These are phyloP conservation scores for Stenolophus ochropezus DNA, from an alignment of 2,888 invertebrate genomes.

Conservation along the genomic window DNA sequence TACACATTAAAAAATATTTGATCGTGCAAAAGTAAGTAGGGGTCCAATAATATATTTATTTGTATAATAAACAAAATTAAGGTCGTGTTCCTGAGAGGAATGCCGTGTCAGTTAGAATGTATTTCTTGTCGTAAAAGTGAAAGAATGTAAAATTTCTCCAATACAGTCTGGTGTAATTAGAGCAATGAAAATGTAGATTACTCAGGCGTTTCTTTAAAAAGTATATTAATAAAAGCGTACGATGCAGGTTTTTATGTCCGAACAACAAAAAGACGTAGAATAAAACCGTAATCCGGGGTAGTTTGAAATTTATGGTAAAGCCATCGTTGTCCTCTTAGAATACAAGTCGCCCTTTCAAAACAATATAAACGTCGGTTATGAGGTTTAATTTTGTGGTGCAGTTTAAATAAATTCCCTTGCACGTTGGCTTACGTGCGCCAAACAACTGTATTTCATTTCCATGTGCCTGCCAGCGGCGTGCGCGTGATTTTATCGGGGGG, in stretches of 20 bases:
- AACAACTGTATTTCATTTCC: conserved; percentile 43
- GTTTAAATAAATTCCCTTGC: conserved; percentile 39
- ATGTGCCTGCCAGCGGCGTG: not conserved
- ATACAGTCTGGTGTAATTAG: not conserved
- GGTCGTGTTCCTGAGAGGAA: too few species aligned
- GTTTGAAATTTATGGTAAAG: conserved; percentile 37
- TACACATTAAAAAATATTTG: too few species aligned
- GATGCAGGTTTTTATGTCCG: conserved; percentile 17
- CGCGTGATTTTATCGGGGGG: conserved; percentile 3
- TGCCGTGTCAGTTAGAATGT: too few species aligned
- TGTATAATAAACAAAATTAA: too few species aligned
- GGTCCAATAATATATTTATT: too few species aligned
- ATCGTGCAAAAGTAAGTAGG: too few species aligned
- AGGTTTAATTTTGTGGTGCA: conserved; percentile 47
- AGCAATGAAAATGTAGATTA: conserved; percentile 39
- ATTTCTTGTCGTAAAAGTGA: not conserved
- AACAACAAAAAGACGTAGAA: conserved; percentile 9
- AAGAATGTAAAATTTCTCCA: not conserved
- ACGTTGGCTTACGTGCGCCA: conserved; percentile 33
- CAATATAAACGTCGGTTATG: conserved; percentile 38
- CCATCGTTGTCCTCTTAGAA: conserved; percentile 33
- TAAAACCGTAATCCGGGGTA: conserved; percentile 27
- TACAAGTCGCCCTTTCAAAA: conserved; percentile 30
- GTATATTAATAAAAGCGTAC: conserved; percentile 9
- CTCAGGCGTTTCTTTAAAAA: not conserved